A percentile compares a stretch with the other conserved stretches of the same genome.
Evolutionary conservation across 2,888 invertebrate genomes (phyloP).

Genomic region (Volucella bombylans): DNA sequence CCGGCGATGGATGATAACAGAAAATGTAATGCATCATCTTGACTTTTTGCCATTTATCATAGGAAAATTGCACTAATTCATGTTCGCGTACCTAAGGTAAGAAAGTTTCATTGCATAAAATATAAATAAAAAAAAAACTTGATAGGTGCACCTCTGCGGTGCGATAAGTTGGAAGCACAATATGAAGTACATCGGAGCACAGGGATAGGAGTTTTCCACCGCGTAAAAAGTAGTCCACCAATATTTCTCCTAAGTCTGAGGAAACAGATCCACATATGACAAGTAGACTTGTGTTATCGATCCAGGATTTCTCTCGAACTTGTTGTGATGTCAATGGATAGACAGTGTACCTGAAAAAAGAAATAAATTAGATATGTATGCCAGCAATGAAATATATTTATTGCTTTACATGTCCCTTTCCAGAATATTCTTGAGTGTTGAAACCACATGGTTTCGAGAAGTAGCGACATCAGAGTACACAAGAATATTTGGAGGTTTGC

Average conservation of each 20-base stretch:
- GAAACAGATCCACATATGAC: conserved; percentile 91
- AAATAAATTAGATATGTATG: not conserved
- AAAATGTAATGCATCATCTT: conserved; percentile 94
- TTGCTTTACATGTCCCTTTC: conserved; percentile 87
- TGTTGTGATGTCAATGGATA: conserved; percentile 84
- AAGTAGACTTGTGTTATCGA: conserved; percentile 87
- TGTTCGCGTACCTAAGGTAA: conserved; percentile 87
- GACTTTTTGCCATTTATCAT: conserved; percentile 91
- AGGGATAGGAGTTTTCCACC: conserved; percentile 90
- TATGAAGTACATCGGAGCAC: conserved; percentile 91
- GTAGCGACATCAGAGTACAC: conserved; percentile 91
- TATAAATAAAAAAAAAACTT: not conserved
- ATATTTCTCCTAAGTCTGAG: conserved; percentile 85
- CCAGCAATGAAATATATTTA: not conserved
- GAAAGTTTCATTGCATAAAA: not conserved
- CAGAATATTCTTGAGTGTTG: conserved; percentile 87
- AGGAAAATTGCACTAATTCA: conserved; percentile 92
- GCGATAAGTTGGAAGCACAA: conserved; percentile 90
- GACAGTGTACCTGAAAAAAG: conserved; percentile 84
- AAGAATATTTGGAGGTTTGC: conserved; percentile 91
- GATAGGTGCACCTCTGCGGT: conserved; percentile 87
- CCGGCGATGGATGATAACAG: conserved; percentile 93
- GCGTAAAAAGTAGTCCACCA: conserved; percentile 88
- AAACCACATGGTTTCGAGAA: conserved; percentile 89
- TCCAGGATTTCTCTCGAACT: conserved; percentile 80